Conservation (phyloP, 2,797 vertebrate species). For the Coregonus suidteri region DNA sequence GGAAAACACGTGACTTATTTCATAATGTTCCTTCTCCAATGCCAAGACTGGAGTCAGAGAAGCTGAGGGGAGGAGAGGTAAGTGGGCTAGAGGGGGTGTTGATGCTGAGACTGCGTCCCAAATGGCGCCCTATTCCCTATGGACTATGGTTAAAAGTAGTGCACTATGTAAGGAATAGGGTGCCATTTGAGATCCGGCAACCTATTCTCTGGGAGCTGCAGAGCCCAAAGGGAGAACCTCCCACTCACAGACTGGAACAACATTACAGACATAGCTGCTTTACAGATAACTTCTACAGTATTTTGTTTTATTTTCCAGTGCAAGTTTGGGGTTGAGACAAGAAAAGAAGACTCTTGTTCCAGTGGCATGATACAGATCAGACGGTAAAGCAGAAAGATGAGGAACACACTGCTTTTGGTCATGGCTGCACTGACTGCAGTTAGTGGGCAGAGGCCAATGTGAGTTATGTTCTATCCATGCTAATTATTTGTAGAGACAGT, state of each 20-base stretch:
- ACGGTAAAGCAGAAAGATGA: slow-evolving; percentile 23
- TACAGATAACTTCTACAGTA: not conserved
- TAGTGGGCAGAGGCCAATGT: slow-evolving; percentile 60
- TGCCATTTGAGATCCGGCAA: not conserved
- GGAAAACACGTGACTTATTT: slow-evolving; percentile 56
- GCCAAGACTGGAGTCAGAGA: slow-evolving; percentile 17
- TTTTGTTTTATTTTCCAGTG: not conserved
- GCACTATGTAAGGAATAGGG: not conserved
- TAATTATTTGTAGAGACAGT: too few species aligned
- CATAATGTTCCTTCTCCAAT: slow-evolving; percentile 3
- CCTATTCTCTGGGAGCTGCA: not conserved
- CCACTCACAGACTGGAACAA: not conserved
- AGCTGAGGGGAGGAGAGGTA: too few species aligned
- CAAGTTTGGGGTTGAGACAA: not conserved
- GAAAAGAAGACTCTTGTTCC: not conserved
- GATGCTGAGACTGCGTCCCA: not conserved
- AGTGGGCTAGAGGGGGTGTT: too few species aligned
- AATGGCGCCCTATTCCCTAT: not conserved
- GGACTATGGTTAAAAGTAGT: not conserved
- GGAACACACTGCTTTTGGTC: slow-evolving; percentile 41
- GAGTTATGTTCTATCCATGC: slow-evolving; percentile 49
- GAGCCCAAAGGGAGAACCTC: not conserved
- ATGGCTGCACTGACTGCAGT: slow-evolving; percentile 35
- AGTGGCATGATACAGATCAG: not conserved
- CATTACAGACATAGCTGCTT: too few species aligned